Conservation (phyloP, 2,797 vertebrate genomes). For the Uromys caudimaculatus region DNA sequence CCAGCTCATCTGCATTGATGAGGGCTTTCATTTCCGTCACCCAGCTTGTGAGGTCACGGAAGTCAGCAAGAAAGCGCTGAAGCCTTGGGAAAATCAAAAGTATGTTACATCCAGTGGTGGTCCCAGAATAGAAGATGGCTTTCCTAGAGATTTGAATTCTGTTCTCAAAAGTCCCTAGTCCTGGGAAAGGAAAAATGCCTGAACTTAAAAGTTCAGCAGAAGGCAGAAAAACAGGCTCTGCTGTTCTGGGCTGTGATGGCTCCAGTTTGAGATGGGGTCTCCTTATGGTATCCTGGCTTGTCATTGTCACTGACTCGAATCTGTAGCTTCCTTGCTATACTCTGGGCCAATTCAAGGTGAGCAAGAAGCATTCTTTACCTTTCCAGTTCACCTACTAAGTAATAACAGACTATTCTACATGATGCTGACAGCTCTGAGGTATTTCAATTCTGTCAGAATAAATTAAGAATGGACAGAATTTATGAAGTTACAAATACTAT, state of each 20-base stretch:
- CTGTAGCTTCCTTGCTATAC: background rate
- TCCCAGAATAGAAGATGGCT: background rate
- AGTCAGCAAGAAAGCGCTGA: conserved; percentile 98
- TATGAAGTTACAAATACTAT: background rate
- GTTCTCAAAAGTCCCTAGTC: background rate
- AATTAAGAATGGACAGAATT: background rate
- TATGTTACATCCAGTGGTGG: background rate
- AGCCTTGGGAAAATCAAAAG: conserved; percentile 87
- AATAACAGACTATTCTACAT: background rate
- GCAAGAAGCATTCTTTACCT: conserved; percentile 9
- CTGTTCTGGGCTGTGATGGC: background rate
- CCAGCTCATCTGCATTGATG: conserved; percentile 98
- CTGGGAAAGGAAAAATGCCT: background rate
- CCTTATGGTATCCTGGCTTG: background rate
- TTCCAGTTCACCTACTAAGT: background rate
- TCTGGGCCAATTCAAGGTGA: background rate
- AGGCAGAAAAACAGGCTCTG: background rate
- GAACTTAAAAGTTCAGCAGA: background rate
- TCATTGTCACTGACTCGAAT: background rate
- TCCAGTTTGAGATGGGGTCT: background rate
- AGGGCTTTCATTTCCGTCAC: conserved; percentile 99
- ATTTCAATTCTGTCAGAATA: background rate
- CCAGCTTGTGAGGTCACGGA: conserved; percentile 99
- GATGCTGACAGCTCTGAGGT: background rate
- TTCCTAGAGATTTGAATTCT: background rate